Evolutionary conservation across 2,113 vertebrate genomes (phyloP), one percentile per base, ranked within the genome.

Genomic region (Calyptommatus sinebrachiatus): DNA sequence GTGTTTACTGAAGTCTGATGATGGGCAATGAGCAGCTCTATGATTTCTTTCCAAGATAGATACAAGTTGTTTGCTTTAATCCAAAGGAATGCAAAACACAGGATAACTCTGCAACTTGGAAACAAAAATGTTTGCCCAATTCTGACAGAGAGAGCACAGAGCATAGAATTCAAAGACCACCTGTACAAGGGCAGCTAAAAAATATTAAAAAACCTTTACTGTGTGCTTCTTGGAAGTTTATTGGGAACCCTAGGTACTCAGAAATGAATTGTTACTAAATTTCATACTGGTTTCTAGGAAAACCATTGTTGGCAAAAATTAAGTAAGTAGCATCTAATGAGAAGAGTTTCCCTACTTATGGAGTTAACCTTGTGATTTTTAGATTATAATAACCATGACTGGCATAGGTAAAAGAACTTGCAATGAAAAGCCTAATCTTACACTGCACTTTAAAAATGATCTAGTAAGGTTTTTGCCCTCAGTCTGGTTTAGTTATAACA

Each of bases 1-100:
- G 22, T 75, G 79, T 70, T 76, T 81, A 50, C 41, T 61, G 66
- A 70, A 81, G 53, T 26, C 11, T 46, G 82, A 1, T 5, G 85
- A 76, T 5, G 71, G 77, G 5, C 66, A 85, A 29, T 1, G 2
- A 87, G 73, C 82, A 41, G 9, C 20, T 77, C 53, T 73, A 53
- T 45, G 48, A 89, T 67, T 26, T 63, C 35, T 61, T 74, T 82
- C 60, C 69, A 80, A 71, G 84, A 70, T 14, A 48, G 50, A 73
- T 76, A 41, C 45, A 85, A 86, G 80, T 62, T 67, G 76, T 22
- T 84, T 84, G 46, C 74, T 66, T 67, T 62, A 72, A 66, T 76
- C 61, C 73, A 61, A 82, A 80, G 78, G 85, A 83, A 88, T 75
- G 35, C 72, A 81, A 66, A 88, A 85, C 65, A 60, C 9, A 80